Percentiles rank a stretch among this genome's conserved stretches.
Evolutionary conservation across 2,888 invertebrate genomes (phyloP).

Genomic region (Thereva unica): DNA sequence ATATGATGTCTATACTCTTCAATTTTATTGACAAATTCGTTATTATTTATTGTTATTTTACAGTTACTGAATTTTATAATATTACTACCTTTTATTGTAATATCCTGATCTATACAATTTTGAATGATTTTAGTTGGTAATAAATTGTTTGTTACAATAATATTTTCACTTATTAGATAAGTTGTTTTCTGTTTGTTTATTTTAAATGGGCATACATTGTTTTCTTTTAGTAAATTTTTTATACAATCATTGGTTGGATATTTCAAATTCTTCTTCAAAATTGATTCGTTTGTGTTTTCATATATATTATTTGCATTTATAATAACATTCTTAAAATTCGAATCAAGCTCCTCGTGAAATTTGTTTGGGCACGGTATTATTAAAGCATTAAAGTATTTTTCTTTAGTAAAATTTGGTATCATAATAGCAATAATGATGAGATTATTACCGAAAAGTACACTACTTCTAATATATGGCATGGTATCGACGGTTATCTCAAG

Average conservation of each 20-base stretch:
- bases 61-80: slow-evolving; percentile 15
- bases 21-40: slow-evolving; percentile 2
- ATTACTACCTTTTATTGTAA: slow-evolving; percentile 11
- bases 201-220: background rate
- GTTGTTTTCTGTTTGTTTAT: slow-evolving; percentile 4
- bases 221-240: no score
- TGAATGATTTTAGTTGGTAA: slow-evolving; percentile 5
- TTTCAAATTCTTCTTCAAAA: no score
- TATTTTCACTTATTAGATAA: background rate
- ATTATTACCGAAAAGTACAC: slow-evolving; percentile 3
- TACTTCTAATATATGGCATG: slow-evolving; percentile 6
- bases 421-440: no score
- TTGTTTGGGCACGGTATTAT: no score
- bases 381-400: no score
- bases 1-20: background rate
- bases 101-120: slow-evolving; percentile 15
- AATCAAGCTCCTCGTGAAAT: no score
- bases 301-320: no score
- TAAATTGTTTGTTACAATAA: slow-evolving; percentile 9
- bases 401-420: no score
- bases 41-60: slow-evolving; percentile 10
- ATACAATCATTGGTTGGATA: no score
- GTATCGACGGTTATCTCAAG: slow-evolving; percentile 6
- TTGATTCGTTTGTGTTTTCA: no score
- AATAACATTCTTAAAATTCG: no score